phyloP scores from a whole-genome alignment of 2,888 invertebrate species.

The Oxyscelio sp. region DNA sequence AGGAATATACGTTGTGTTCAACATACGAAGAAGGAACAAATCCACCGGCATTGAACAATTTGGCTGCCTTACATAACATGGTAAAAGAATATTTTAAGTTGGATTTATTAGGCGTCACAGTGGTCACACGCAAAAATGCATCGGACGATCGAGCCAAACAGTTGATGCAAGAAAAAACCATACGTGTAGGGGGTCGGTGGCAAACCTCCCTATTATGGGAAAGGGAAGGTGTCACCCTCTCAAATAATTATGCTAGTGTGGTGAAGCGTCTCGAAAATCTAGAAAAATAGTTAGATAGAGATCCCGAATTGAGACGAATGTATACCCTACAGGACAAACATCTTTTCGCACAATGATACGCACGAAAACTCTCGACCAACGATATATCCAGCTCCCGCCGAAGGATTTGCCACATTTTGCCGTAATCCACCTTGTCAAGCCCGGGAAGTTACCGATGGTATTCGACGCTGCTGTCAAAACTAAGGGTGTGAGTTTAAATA shows the following conservation, averaged over 20 bases:
- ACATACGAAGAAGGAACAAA: no score
- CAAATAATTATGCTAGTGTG: slow-evolving; percentile 47
- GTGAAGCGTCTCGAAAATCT: slow-evolving; percentile 47
- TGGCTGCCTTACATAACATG: no score
- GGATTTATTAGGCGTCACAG: no score
- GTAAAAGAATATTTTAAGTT: no score
- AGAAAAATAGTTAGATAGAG: slow-evolving; percentile 59
- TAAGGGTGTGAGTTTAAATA: slow-evolving; percentile 77
- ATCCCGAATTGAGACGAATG: slow-evolving; percentile 51
- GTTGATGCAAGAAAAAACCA: background rate
- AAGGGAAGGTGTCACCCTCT: no score
- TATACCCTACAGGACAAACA: background rate
- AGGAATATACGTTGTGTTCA: no score
- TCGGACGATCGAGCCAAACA: background rate
- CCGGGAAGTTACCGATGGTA: slow-evolving; percentile 77
- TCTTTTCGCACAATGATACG: slow-evolving; percentile 43
- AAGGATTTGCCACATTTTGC: slow-evolving; percentile 78
- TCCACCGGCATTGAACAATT: no score
- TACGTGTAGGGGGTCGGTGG: background rate
- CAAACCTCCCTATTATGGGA: background rate
- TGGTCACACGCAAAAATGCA: background rate
- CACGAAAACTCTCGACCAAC: background rate
- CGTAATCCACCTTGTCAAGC: slow-evolving; percentile 70
- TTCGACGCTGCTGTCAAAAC: slow-evolving; percentile 81
- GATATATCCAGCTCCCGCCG: background rate